Conservation (phyloP, 2,113 vertebrate genomes). For the Steatornis caripensis region DNA sequence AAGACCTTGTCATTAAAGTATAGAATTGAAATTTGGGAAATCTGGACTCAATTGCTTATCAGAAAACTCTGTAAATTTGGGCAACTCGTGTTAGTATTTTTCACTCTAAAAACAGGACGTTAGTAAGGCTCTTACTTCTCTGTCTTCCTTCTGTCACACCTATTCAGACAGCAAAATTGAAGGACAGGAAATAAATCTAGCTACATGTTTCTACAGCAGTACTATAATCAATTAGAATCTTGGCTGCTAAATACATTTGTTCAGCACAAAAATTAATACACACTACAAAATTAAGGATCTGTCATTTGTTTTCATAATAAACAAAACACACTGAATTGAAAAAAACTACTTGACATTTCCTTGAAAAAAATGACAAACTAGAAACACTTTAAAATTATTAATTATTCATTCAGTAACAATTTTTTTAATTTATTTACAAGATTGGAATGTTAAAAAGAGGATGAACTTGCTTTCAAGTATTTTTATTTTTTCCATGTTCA, state of each 20-base stretch:
- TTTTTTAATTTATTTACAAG: neutral
- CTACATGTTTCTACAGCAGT: neutral
- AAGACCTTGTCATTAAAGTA: neutral
- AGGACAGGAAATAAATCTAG: neutral
- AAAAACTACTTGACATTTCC: neutral
- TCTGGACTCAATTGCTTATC: neutral
- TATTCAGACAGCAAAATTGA: neutral
- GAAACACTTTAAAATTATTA: neutral
- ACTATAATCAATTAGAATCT: neutral
- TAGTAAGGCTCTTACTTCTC: neutral
- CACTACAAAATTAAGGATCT: neutral
- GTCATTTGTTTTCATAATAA: neutral
- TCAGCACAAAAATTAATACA: neutral
- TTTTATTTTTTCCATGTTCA: neutral
- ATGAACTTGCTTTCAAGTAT: neutral
- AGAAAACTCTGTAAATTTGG: neutral
- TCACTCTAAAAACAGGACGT: neutral
- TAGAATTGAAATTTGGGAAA: neutral
- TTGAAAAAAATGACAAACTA: neutral
- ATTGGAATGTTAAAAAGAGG: neutral
- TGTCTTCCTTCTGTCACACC: neutral
- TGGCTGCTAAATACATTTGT: neutral
- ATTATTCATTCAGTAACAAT: neutral
- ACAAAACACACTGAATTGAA: neutral
- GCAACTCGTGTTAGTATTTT: accelerated